Evolutionary conservation across 1,140 invertebrate species (phyloP).

Genomic region (Mercenaria mercenaria): DNA sequence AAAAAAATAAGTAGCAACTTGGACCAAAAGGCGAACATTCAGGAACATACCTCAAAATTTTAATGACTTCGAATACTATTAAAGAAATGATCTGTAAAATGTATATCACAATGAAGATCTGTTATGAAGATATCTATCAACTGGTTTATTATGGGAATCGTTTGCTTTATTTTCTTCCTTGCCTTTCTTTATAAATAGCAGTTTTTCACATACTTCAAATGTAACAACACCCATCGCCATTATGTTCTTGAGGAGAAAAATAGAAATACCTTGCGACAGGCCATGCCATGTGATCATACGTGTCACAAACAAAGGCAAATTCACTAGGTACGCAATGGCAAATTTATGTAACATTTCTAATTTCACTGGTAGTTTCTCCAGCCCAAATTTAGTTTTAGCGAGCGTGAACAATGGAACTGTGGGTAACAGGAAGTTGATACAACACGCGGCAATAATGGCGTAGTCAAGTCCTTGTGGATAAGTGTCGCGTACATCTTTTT

Average conservation of each 20-base stretch:
- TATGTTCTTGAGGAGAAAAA: slow-evolving; percentile 89
- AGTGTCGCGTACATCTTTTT: slow-evolving; percentile 77
- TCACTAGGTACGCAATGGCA: slow-evolving; percentile 86
- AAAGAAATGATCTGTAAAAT: too few species aligned
- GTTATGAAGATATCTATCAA: not conserved
- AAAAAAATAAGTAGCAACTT: too few species aligned
- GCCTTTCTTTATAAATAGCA: not conserved
- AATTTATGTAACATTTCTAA: slow-evolving; percentile 86
- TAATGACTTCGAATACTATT: too few species aligned
- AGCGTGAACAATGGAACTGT: slow-evolving; percentile 88
- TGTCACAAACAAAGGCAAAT: slow-evolving; percentile 88
- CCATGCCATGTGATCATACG: slow-evolving; percentile 88
- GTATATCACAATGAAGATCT: too few species aligned
- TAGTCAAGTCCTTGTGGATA: slow-evolving; percentile 85
- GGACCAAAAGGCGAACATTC: too few species aligned
- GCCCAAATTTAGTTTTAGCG: slow-evolving; percentile 83
- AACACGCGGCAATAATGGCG: slow-evolving; percentile 86
- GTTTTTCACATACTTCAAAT: slow-evolving; percentile 74
- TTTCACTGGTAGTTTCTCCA: slow-evolving; percentile 70
- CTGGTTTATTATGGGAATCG: not conserved
- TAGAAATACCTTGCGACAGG: slow-evolving; percentile 85
- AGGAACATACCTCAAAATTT: too few species aligned
- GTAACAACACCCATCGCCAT: slow-evolving; percentile 84
- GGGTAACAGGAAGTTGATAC: slow-evolving; percentile 88
- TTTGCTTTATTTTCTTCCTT: not conserved